Percentiles rank a stretch among this genome's conserved stretches.
These are phyloP conservation scores for Brachyopa scutellaris DNA, from an alignment of 2,888 invertebrate species.

Conservation along the genomic window DNA sequence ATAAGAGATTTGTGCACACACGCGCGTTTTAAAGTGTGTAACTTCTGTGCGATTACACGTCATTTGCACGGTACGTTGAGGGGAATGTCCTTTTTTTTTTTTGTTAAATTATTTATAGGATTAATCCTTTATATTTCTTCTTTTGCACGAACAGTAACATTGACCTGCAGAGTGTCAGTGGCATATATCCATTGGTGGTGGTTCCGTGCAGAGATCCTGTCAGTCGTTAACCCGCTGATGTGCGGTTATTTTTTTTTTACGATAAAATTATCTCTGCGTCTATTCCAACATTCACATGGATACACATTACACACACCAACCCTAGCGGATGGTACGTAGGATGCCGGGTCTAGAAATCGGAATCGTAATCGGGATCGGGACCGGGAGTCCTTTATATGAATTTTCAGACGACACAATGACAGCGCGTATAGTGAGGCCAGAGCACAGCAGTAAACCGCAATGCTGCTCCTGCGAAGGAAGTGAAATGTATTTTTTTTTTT, in stretches of 20 bases:
- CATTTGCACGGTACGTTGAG: slow-evolving; percentile 33
- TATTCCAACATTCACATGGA: neutral
- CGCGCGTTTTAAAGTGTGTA: slow-evolving; percentile 34
- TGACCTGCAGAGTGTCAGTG: slow-evolving; percentile 50
- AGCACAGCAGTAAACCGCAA: slow-evolving; percentile 35
- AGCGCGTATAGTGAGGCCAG: neutral
- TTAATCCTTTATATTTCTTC: slow-evolving; percentile 36
- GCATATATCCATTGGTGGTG: slow-evolving; percentile 15
- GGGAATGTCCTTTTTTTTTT: slow-evolving; percentile 7
- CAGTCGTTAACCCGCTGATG: slow-evolving; percentile 59
- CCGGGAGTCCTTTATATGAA: too few species aligned
- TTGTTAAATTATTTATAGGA: slow-evolving; percentile 17
- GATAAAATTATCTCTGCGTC: slow-evolving; percentile 52
- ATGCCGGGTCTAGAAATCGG: slow-evolving; percentile 16
- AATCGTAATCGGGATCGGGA: too few species aligned
- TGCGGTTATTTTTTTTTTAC: slow-evolving; percentile 66
- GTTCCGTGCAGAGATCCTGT: slow-evolving; percentile 38
- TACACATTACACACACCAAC: too few species aligned
- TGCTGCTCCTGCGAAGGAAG: slow-evolving; percentile 46
- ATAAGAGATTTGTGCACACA: slow-evolving; percentile 22
- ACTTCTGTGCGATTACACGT: slow-evolving; percentile 41
- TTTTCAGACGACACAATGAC: slow-evolving; percentile 1
- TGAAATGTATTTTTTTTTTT: slow-evolving; percentile 58
- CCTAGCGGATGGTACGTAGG: neutral
- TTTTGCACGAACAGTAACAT: slow-evolving; percentile 27